Evolutionary conservation across 2,797 vertebrate genomes (phyloP), one percentile per base, ranked within the genome.

Genomic region (Tokudaia tokunoshimensis): DNA sequence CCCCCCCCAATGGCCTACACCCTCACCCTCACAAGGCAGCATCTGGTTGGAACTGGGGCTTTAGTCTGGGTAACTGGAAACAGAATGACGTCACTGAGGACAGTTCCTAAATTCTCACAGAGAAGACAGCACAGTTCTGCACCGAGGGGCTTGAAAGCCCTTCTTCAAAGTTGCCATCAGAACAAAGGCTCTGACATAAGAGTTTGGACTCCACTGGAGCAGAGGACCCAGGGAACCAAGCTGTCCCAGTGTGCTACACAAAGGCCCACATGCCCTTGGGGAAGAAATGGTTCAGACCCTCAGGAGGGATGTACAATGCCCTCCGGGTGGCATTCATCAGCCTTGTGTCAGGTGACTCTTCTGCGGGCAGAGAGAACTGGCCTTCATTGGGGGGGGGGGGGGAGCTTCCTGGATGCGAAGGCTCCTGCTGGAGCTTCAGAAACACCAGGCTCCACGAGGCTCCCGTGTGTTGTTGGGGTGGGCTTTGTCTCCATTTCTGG

Each of bases 181-280:
- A 96, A 93, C 75, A 93, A 92, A 97, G 67, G 75, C 50, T 89
- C 74, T 83, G 80, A 94, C 87, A 80, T 88, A 89, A 84, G 63
- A 75, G 0, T 74, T 6, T 85, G 67, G 47, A 67, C 41, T 50
- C 82, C 47, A 34, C 15, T 65, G 52, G 86, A 87, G 70, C 31
- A 52, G 86, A 37, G n/a, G 61, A n/a, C 82, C 5, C 65, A 63
- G 65, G 17, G 81, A 88, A 19, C 47, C 93, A 72, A 65, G 61
- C 86, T 76, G 37, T n/a, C 24, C 19, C n/a, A 52, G 55, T 55
- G 55, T 29, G 6, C 37, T 3, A 3, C 96, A 91, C 59, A 75
- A 47, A 94, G 47, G 7, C 84, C 24, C 63, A 37, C 22, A 47
- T 52, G 8, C 15, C 86, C 31, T 17, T 0, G 1, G 57, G 57